Evolutionary conservation across 2,113 vertebrate genomes (phyloP), one percentile per base, ranked within the genome.

Genomic region (Candoia aspera): DNA sequence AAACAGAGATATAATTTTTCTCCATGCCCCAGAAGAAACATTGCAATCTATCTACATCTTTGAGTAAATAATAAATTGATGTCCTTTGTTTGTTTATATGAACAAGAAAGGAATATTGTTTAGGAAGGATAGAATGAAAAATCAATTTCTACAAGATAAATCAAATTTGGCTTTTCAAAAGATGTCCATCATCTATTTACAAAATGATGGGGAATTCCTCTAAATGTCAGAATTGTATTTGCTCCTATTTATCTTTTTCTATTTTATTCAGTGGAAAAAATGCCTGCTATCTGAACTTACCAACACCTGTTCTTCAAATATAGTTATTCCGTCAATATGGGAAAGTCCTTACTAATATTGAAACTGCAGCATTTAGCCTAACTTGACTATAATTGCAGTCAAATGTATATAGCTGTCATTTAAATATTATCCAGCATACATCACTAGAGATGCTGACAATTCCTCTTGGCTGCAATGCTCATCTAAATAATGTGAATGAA

Each of bases 331-430:
- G 68, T 53, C 54, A n/a, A 12, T 6, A 83, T 17, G 62, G 15
- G 10, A 62, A 8, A 87, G 23, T 37, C 9, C 10, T 91, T 88
- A 85, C 5, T 83, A 85, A 60, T 90, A n/a, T 88, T 46, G 26
- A 62, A 91, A 54, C 8, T 15, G 23, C 26, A 89, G 58, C 19
- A 55, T 83, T 94, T 91, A 91, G 92, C 57, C 55, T 86, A 62
- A 46, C 15, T 93, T 86, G 90, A 37, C 29, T 92, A 24, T 46
- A 92, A 62, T 83, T 33, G 0, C 62, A 54, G 79, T 68, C 0
- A 0, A 58, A 11, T 89, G 46, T 33, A 58, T 91, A 90, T 4
- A 59, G 26, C 42, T 1, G 0, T 90, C 89, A 13, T 23, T 83
- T 92, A 37, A 89, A 15, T 89, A 26, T 54, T 91, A 49, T 90